phyloP scores from a whole-genome alignment of 2,113 vertebrate species.

The Burhinus oedicnemus region DNA sequence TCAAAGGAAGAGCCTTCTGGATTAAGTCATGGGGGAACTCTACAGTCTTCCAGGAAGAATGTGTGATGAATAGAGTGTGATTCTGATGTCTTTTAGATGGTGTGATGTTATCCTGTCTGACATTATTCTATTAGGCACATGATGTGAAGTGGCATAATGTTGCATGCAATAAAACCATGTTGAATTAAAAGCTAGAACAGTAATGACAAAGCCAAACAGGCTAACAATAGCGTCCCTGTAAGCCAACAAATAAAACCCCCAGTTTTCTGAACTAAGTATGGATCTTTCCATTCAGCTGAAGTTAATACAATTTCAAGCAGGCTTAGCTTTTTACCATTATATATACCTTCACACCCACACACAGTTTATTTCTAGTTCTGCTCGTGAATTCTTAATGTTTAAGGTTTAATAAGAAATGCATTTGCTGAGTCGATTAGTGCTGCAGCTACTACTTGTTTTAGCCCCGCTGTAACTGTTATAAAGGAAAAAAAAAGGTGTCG shows the following conservation, averaged over 20 bases:
- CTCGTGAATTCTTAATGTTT: constrained; percentile 33
- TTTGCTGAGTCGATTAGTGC: constrained; percentile 9
- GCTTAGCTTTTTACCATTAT: neutral
- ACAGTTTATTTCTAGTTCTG: constrained; percentile 38
- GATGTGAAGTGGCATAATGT: neutral
- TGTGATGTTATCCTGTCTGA: neutral
- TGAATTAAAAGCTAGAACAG: neutral
- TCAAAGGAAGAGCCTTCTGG: neutral
- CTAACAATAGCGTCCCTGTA: neutral
- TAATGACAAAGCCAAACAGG: constrained; percentile 25
- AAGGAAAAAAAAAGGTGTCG: neutral
- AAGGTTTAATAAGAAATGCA: constrained; percentile 18
- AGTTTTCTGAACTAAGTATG: neutral
- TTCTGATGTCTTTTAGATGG: neutral
- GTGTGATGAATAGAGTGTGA: neutral
- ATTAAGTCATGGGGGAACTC: neutral
- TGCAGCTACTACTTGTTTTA: neutral
- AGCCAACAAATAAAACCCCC: neutral
- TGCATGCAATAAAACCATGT: neutral
- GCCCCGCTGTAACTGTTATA: neutral
- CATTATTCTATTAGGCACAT: neutral
- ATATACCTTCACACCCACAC: neutral
- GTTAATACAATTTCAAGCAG: constrained; percentile 2
- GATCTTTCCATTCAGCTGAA: neutral
- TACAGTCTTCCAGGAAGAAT: neutral